Conservation (phyloP, 2,888 invertebrate genomes). For the Xiphydria camelus region DNA sequence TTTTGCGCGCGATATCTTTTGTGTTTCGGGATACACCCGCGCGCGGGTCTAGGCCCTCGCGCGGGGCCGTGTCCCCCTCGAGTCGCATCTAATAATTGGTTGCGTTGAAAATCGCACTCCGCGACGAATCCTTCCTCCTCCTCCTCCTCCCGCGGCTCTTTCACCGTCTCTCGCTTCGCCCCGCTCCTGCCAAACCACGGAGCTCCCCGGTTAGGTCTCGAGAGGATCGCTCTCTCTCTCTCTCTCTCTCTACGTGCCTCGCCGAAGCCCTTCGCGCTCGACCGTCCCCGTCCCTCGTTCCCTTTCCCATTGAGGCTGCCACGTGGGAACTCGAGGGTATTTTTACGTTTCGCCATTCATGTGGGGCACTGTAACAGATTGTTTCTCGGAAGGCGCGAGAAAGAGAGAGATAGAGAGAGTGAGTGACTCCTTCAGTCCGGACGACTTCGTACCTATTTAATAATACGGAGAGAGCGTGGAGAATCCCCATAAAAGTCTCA, state of each 20-base stretch:
- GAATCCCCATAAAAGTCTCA: constrained; percentile 47
- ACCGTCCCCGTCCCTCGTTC: constrained; percentile 24
- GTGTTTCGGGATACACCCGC: constrained; percentile 17
- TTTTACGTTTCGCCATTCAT: constrained; percentile 58
- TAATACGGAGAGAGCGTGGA: constrained; percentile 43
- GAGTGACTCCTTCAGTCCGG: constrained; percentile 11
- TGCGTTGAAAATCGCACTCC: constrained; percentile 57
- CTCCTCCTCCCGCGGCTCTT: constrained; percentile 12
- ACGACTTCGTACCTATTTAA: neutral
- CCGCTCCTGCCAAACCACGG: constrained; percentile 17
- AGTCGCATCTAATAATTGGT: constrained; percentile 56
- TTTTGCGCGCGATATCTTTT: constrained; percentile 18
- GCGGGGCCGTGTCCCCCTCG: constrained; percentile 19
- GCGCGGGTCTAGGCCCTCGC: constrained; percentile 19
- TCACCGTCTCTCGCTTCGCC: constrained; percentile 1
- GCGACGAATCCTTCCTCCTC: constrained; percentile 50
- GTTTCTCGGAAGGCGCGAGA: constrained; percentile 50
- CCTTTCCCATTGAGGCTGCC: constrained; percentile 46
- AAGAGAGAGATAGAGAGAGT: constrained; percentile 4
- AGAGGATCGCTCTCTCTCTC: constrained; percentile 7
- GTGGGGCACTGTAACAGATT: constrained; percentile 53
- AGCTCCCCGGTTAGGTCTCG: constrained; percentile 4
- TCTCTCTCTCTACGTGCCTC: constrained; percentile 20
- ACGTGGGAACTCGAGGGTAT: constrained; percentile 54
- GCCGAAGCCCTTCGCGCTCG: constrained; percentile 19